Base-by-base conservation (phyloP, 2,113 vertebrate genomes). In the Calyptomena viridis region DNA sequence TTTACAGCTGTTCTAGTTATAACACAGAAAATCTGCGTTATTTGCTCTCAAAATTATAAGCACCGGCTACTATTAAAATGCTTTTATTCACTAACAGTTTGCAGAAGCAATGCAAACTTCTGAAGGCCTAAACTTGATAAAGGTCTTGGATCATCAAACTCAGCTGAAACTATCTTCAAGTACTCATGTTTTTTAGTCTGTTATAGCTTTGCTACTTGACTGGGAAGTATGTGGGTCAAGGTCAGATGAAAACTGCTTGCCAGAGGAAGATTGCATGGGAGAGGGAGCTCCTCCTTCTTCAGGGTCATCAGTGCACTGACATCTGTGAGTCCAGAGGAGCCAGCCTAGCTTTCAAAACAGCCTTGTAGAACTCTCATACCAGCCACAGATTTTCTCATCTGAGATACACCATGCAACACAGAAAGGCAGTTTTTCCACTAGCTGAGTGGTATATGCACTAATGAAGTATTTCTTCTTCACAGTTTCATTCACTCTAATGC, bases 181-280 rank as follows among this genome's bases (percentile, higher is more conserved):
- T 16, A 31, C 17, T 20, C 1, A 0, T 12, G 5, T 0, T 39
- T 94, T 55, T 77, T 8, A 30, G 23, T 47, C n/a, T 44, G 0
- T 42, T 66, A 23, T 18, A 46, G 10, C 28, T 82, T 47, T 59
- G 40, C 18, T 91, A 5, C 47, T 56, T 47, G 23, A 30, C 33
- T 22, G 12, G 59, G 23, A 25, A 74, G 64, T 60, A 60, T 4
- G n/a, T 6, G 17, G 27, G 24, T 42, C 39, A 67, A 24, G 35
- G 42, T 27, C 25, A 59, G 56, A 12, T 6, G 14, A 20, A 7
- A 53, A 66, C 46, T 86, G 53, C n/a, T 42, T 73, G 47, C 27
- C 33, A 80, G 58, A 64, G 21, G 6, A 44, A 49, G 25, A 44
- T 2, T 28, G 16, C 5, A 9, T 22, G 20, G 5, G 18, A 10